Conservation (phyloP, 2,888 invertebrate genomes). For the Platycheirus rosarum region DNA sequence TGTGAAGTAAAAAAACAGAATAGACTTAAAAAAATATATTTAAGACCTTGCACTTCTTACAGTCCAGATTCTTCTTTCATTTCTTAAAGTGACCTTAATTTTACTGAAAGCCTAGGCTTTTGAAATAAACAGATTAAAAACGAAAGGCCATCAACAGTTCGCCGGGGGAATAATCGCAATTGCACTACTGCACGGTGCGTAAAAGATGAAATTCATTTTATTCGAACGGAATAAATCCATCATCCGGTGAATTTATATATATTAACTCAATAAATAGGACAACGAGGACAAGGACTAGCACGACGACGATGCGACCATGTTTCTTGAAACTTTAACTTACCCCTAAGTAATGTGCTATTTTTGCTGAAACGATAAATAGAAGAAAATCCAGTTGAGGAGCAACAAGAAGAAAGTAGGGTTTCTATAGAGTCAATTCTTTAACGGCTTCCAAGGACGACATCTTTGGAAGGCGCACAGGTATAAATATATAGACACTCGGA, state of each 20-base stretch:
- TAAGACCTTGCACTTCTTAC: too few species aligned
- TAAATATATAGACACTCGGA: too few species aligned
- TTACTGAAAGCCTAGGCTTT: too few species aligned
- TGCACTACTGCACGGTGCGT: slow-evolving; percentile 63
- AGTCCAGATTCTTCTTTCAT: too few species aligned
- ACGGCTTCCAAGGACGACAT: slow-evolving; percentile 24
- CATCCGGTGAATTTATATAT: slow-evolving; percentile 41
- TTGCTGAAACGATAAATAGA: not conserved
- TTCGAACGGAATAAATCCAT: slow-evolving; percentile 67
- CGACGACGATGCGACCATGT: slow-evolving; percentile 19
- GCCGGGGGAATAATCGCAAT: slow-evolving; percentile 59
- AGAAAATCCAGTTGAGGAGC: slow-evolving; percentile 41
- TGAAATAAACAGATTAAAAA: too few species aligned
- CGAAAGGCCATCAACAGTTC: slow-evolving; percentile 44
- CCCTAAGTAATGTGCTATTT: slow-evolving; percentile 19
- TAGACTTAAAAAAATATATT: too few species aligned
- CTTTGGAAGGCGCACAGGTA: too few species aligned
- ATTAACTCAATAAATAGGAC: not conserved
- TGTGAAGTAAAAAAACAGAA: too few species aligned
- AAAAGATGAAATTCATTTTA: slow-evolving; percentile 62
- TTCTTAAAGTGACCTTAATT: too few species aligned
- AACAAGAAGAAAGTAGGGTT: slow-evolving; percentile 36
- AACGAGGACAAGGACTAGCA: slow-evolving; percentile 2
- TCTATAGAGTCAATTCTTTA: slow-evolving; percentile 24
- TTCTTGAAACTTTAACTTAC: slow-evolving; percentile 45